Evolutionary conservation across 2,797 vertebrate genomes (phyloP), one percentile per base, ranked within the genome.

Genomic region (Onychomys torridus): DNA sequence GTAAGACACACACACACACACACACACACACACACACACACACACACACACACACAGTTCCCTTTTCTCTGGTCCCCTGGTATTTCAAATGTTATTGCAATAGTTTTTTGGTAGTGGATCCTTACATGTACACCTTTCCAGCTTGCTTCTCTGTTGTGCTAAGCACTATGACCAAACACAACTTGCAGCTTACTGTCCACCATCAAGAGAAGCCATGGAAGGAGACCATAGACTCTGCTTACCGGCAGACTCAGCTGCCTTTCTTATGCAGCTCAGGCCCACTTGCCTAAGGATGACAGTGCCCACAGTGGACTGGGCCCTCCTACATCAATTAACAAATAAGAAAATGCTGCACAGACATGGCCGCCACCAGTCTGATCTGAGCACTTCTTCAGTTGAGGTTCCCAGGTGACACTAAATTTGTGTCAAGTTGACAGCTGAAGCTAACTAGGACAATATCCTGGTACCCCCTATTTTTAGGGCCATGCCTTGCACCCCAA

Each of bases 261-360:
- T 43, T 83, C 57, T 43, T 32, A 63, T 6, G 23, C 6, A n/a
- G 4, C 43, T n/a, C 5, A 67, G 1, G 63, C 63, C 32, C 12
- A 9, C 1, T 1, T 16, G 43, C 63, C 43, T 52, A 69, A 19
- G 43, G 11, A 25, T 14, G 11, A 19, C 2, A 14, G 32, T 0
- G 6, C 63, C 63, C 32, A 52, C 32, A 13, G 43, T 52, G 43
- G 61, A 21, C 63, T 67, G 83, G 57, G 46, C 32, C 83, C 32
- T 67, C 43, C 82, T 49, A 14, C 29, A 16, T n/a, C 43, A 14
- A 34, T 86, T 52, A n/a, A 63, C 43, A 16, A n/a, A 23, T n/a
- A 34, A 23, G 32, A 49, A 77, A 77, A 32, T 52, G 29, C 46
- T 16, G 34, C 49, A 34, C 16, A 85, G 43, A 14, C 23, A n/a